These are phyloP conservation scores for Nemurella pictetii DNA, from an alignment of 2,888 invertebrate genomes.

Conservation along the genomic window DNA sequence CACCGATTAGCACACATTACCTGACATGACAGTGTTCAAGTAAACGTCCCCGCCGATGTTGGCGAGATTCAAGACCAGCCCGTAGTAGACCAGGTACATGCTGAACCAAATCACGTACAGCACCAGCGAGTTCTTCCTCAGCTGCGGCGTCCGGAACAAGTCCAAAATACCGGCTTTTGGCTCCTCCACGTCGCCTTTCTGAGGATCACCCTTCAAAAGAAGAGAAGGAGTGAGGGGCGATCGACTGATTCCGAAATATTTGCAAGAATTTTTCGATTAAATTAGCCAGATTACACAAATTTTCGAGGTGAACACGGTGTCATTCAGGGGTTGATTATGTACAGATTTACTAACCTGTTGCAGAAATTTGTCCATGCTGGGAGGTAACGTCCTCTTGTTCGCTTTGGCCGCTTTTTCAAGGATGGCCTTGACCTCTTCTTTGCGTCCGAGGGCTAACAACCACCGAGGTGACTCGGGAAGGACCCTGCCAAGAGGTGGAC, in stretches of 20 bases:
- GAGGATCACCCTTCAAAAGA: slow-evolving; percentile 13
- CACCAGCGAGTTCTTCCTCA: slow-evolving; percentile 70
- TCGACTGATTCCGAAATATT: no score
- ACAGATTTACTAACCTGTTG: slow-evolving; percentile 56
- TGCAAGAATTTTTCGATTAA: no score
- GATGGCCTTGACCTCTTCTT: slow-evolving; percentile 68
- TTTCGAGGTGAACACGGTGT: no score
- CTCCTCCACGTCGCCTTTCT: slow-evolving; percentile 28
- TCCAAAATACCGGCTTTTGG: slow-evolving; percentile 60
- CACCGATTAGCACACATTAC: slow-evolving; percentile 56
- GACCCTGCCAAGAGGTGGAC: slow-evolving; percentile 55
- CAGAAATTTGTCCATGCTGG: slow-evolving; percentile 70
- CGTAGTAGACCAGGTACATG: slow-evolving; percentile 78
- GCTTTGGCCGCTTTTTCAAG: slow-evolving; percentile 66
- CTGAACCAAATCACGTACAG: slow-evolving; percentile 76
- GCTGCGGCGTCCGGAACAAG: slow-evolving; percentile 65
- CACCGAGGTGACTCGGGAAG: slow-evolving; percentile 81
- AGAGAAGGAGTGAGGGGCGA: no score
- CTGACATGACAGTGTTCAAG: slow-evolving; percentile 57
- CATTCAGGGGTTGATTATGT: no score
- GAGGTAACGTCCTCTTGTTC: slow-evolving; percentile 66
- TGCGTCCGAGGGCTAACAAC: slow-evolving; percentile 71
- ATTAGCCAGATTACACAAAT: no score
- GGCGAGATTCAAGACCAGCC: slow-evolving; percentile 72
- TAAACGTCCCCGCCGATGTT: slow-evolving; percentile 77